phyloP scores from a whole-genome alignment of 2,888 invertebrate species.

The Entomobrya proxima region DNA sequence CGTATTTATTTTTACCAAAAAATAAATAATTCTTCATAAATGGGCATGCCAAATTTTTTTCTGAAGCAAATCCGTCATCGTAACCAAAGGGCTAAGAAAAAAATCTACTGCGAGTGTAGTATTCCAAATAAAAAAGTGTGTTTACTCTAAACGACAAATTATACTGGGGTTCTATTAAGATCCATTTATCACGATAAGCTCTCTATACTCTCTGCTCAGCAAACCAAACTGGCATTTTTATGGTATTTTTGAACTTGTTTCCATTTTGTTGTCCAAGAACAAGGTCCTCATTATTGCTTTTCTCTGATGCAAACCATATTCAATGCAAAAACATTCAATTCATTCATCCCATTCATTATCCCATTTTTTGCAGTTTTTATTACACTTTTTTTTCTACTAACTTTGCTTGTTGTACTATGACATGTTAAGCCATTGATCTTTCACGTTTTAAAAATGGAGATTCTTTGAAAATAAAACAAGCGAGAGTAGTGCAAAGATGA shows the following conservation, averaged over 20 bases:
- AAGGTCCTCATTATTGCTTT: slow-evolving; percentile 33
- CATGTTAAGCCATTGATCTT: slow-evolving; percentile 31
- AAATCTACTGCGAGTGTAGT: too few relatives aligned
- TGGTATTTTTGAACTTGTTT: slow-evolving; percentile 53
- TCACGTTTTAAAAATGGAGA: not conserved
- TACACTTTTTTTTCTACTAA: not conserved
- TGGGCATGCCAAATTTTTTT: too few relatives aligned
- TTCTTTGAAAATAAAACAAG: not conserved
- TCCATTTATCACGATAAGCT: too few relatives aligned
- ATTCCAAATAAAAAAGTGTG: too few relatives aligned
- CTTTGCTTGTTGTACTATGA: not conserved
- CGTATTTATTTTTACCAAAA: too few relatives aligned
- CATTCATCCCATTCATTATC: slow-evolving; percentile 8
- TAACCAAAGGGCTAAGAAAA: too few relatives aligned
- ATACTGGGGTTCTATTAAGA: too few relatives aligned
- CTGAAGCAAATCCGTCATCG: too few relatives aligned
- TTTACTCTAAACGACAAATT: too few relatives aligned
- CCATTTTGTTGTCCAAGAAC: not conserved
- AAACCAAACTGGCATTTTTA: not conserved
- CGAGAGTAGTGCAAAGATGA: too few relatives aligned
- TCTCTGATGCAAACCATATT: not conserved
- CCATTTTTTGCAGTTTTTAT: not conserved
- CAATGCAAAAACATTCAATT: slow-evolving; percentile 11
- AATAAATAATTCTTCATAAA: too few relatives aligned
- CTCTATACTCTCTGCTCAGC: too few relatives aligned